Evolutionary conservation across 2,113 vertebrate species (phyloP).

Genomic region (Bostrychus sinensis): DNA sequence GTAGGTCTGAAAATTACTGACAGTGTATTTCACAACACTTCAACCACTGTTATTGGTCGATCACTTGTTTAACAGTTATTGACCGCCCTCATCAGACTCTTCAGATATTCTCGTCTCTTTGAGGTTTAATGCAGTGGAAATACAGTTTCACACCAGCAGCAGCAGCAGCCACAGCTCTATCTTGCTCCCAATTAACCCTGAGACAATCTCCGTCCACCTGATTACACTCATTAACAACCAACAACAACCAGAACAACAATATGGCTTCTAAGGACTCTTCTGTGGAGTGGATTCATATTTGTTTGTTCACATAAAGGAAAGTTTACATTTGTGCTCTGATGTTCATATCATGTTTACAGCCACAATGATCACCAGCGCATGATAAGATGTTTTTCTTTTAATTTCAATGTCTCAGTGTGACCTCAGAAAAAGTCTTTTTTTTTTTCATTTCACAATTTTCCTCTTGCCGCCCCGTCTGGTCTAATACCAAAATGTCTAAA

Average conservation of each 20-base stretch:
- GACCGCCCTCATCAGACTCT: conserved; percentile 51
- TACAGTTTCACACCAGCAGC: conserved; percentile 74
- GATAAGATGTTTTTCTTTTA: too few species aligned
- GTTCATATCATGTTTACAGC: too few species aligned
- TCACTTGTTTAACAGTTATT: conserved; percentile 62
- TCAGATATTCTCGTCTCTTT: conserved; percentile 40
- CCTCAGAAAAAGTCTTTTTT: too few species aligned
- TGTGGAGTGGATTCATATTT: background rate
- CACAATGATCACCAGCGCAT: too few species aligned
- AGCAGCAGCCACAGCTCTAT: too few species aligned
- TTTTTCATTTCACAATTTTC: too few species aligned
- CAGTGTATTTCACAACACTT: background rate
- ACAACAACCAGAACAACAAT: conserved; percentile 61
- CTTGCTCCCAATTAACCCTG: conserved; percentile 81
- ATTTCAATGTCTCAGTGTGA: too few species aligned
- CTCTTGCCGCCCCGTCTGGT: too few species aligned
- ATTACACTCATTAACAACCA: conserved; percentile 78
- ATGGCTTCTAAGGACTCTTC: conserved; percentile 27
- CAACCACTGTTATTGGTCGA: conserved; percentile 24
- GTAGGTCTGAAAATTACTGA: background rate
- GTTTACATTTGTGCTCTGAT: too few species aligned
- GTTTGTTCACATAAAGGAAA: background rate
- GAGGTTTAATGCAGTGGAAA: conserved; percentile 67
- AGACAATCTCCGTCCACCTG: conserved; percentile 72
- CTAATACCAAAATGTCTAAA: too few species aligned